A percentile compares a stretch with the other conserved stretches of the same genome.
Conservation (phyloP, 2,113 vertebrate species). For the Thunnus thynnus region DNA sequence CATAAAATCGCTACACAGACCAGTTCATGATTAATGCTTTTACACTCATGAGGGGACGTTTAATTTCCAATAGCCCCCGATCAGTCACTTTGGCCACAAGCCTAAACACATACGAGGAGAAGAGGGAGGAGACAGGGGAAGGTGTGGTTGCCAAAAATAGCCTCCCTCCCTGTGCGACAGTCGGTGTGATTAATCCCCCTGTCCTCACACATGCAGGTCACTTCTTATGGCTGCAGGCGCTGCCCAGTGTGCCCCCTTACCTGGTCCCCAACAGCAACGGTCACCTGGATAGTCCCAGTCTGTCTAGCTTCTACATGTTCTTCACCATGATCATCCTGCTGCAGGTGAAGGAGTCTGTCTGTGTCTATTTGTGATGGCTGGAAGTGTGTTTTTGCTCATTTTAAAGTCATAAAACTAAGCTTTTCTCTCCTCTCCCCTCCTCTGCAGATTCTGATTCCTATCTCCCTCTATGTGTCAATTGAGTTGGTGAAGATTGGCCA, state of each 20-base stretch:
- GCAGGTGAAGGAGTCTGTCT: conserved; percentile 85
- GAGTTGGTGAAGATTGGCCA: conserved; percentile 96
- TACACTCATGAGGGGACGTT: conserved; percentile 38
- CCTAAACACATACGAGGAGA: conserved; percentile 16
- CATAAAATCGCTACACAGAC: conserved; percentile 40
- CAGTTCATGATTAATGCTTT: conserved; percentile 53
- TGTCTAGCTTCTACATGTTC: conserved; percentile 92
- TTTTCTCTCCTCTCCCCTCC: neutral
- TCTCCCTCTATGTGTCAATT: conserved; percentile 95
- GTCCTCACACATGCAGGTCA: conserved; percentile 87
- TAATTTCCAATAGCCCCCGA: conserved; percentile 30
- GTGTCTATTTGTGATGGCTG: neutral
- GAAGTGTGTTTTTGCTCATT: neutral
- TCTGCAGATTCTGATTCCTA: conserved; percentile 92
- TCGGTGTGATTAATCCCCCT: conserved; percentile 66
- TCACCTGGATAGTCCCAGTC: conserved; percentile 77
- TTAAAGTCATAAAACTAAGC: neutral
- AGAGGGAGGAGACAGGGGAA: conserved; percentile 30
- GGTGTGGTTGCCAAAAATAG: conserved; percentile 69
- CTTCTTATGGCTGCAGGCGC: conserved; percentile 85
- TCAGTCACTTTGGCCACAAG: conserved; percentile 43
- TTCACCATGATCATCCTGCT: conserved; percentile 97
- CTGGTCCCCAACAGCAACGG: conserved; percentile 86
- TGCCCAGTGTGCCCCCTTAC: conserved; percentile 86
- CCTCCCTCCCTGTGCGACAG: conserved; percentile 37